phyloP scores from a whole-genome alignment of 2,888 invertebrate species.

The Dusona sp. region DNA sequence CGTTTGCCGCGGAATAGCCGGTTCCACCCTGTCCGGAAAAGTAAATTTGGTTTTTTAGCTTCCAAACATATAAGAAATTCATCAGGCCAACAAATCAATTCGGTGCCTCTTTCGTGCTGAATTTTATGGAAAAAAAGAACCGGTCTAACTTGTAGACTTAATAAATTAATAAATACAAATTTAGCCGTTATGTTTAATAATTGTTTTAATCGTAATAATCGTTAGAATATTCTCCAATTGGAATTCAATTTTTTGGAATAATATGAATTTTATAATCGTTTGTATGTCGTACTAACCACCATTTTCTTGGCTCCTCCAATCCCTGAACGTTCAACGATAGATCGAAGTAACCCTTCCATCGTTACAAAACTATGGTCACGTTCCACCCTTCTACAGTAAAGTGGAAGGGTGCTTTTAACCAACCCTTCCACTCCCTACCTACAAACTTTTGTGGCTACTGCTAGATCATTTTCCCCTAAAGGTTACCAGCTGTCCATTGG shows the following conservation, averaged over 20 bases:
- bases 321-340: slow-evolving; percentile 2
- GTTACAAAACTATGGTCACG: slow-evolving; percentile 35
- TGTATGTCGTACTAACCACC: slow-evolving; percentile 4
- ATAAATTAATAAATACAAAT: too few species aligned
- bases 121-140: neutral
- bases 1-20: slow-evolving; percentile 95
- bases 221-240: too few species aligned
- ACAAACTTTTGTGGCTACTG: slow-evolving; percentile 20
- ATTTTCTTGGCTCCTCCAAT: slow-evolving; percentile 51
- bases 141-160: too few species aligned
- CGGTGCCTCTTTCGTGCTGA: neutral
- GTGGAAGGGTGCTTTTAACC: slow-evolving; percentile 57
- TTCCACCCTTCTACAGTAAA: slow-evolving; percentile 16
- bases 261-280: neutral
- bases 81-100: too few species aligned
- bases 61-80: neutral
- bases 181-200: too few species aligned
- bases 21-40: slow-evolving; percentile 93
- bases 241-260: neutral
- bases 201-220: too few species aligned
- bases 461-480: slow-evolving; percentile 18
- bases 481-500: slow-evolving; percentile 54
- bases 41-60: neutral
- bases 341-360: slow-evolving; percentile 58
- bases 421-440: slow-evolving; percentile 57